Evolutionary conservation across 2,113 vertebrate species (phyloP), one percentile per base, ranked within the genome.

Genomic region (Cebus imitator): DNA sequence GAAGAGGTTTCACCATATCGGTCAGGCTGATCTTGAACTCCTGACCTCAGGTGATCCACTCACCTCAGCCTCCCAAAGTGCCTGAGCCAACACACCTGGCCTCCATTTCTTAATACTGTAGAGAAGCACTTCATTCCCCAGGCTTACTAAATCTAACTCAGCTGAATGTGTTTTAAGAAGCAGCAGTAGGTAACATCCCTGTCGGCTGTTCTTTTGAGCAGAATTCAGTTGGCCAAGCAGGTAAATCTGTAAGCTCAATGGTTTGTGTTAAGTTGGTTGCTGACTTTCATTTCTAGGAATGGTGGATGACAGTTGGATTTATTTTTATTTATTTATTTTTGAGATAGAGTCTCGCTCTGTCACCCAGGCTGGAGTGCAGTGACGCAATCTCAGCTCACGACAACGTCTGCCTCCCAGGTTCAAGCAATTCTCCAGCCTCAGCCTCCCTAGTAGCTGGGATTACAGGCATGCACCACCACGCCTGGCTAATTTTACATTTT

Each of bases 161-260:
- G 76, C 57, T 6, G 1, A 20, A 0, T 25, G 27, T 70, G 43
- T 84, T 73, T 78, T n/a, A 52, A 50, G 13, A 48, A 45, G 7
- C 4, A 25, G 64, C 14, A 3, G 0, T 25, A 30, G n/a, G 37
- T 1, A 6, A 32, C 9, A 5, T 20, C 27, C 5, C 0, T 73
- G 10, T 40, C 25, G 23, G 78, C 45, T 13, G 45, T 11, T 89
- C 66, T 43, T 73, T 37, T 13, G 75, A 58, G 80, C 14, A 35
- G 76, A 43, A 23, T 5, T 70, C 21, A 13, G 50, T 57, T 40
- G 2, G 3, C 61, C 25, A 20, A 25, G 79, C 7, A 6, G 25
- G n/a, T 14, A 45, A 43, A 35, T 40, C 20, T 5, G 13, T 8
- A 5, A 12, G 50, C 8, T 3, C 27, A 40, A 14, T 8, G 43